A percentile compares a stretch with the other conserved stretches of the same genome.
Evolutionary conservation across 2,113 vertebrate genomes (phyloP).

Genomic region (Sphyrna mokarran): DNA sequence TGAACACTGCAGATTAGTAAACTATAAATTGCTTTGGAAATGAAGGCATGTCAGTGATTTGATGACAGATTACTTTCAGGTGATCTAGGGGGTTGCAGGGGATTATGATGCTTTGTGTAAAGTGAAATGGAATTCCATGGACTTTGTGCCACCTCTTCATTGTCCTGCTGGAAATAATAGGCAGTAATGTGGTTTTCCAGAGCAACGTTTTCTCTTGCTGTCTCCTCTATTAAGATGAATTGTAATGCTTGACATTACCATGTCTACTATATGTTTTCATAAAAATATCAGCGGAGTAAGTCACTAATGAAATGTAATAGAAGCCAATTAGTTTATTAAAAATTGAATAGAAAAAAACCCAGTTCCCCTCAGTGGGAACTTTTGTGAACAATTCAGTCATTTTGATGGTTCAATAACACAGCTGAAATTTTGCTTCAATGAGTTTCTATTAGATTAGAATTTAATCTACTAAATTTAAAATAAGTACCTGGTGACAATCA

Average conservation of each 20-base stretch:
- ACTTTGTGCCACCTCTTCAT: not conserved
- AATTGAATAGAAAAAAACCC: not conserved
- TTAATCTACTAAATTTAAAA: not conserved
- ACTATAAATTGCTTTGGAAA: not conserved
- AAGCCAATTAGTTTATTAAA: not conserved
- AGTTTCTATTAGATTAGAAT: not conserved
- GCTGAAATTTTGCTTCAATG: not conserved
- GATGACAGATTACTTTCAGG: not conserved
- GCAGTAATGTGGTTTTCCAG: not conserved
- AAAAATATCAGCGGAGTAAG: not conserved
- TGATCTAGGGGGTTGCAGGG: no score
- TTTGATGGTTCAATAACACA: not conserved
- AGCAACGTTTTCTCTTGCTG: not conserved
- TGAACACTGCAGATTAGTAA: not conserved
- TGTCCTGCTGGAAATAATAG: not conserved
- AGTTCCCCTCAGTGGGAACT: not conserved
- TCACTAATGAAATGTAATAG: not conserved
- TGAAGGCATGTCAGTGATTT: not conserved
- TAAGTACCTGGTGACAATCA: not conserved
- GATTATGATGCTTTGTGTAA: not conserved
- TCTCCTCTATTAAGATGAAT: not conserved
- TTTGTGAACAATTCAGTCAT: not conserved
- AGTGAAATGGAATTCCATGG: not conserved
- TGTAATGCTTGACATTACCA: not conserved
- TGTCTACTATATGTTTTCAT: not conserved